Base-by-base conservation (phyloP, 2,888 invertebrate genomes). In the Coecobrya sp. region DNA sequence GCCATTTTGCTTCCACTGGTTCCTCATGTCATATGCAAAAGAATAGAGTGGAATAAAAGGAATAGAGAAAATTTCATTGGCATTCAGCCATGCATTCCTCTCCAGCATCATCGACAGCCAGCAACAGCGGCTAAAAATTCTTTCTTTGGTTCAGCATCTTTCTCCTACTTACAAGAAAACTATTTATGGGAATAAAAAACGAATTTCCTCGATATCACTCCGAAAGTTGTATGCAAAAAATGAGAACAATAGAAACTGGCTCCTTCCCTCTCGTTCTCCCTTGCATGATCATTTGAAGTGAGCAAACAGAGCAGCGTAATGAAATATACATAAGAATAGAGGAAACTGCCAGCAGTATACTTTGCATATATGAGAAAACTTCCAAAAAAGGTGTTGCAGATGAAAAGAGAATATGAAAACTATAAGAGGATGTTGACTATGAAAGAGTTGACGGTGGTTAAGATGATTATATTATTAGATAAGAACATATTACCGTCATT, bases 121-220 rank as follows among this genome's bases (percentile, higher is more conserved):
- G 76, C 25, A 49, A 8, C 22, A 25, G 49, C 49, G 7, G 11
- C n/a, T 13, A 55, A 81, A 81, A 52, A 52, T 49, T 76, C 16
- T 16, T 27, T 73, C 30, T 42, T 70, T 42, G 11, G 25, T 27
- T 79, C 16, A n/a, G 16, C 73, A 65, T 65, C 73, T 73, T 45
- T 13, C 16, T 52, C 36, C 55, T 55, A 1, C 73, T 55, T n/a
- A 10, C 13, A 22, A 30, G 55, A 55, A 81, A 73, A 73, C 36
- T 73, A 81, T 81, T 86, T 81, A 88, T 88, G 65, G 65, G 68
- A 88, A 88, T 82, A 89, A 89, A 88, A 89, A 81, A 84, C 10
- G 19, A 49, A 49, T 89, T 85, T 90, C 85, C 49, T 49, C 85
- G 59, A 84, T 85, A 76, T 59, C 76, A 90, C 85, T 25, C n/a